phyloP scores from a whole-genome alignment of 1,140 invertebrate species.

The Meloidogyne chitwoodi region DNA sequence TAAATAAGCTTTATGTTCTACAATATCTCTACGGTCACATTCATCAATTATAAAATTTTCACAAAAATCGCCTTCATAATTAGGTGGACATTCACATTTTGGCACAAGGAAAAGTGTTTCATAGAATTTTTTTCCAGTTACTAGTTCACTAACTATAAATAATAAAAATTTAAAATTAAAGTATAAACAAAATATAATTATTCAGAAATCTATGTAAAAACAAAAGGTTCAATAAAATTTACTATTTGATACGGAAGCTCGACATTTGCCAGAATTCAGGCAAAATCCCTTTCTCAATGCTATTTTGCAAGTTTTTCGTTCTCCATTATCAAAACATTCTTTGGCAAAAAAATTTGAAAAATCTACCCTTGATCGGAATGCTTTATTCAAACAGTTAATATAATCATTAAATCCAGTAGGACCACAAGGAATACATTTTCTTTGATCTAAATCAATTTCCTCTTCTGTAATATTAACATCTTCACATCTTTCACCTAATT shows the following conservation, averaged over 20 bases:
- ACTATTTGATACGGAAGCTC: conserved; percentile 1
- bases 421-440: background rate
- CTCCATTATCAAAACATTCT: background rate
- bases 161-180: conserved; percentile 1
- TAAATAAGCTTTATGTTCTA: background rate
- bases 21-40: conserved; percentile 17
- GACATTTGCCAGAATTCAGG: conserved; percentile 18
- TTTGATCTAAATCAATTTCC: background rate
- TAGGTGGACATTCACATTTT: conserved; percentile 23
- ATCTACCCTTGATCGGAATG: background rate
- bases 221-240: background rate
- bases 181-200: too few species aligned
- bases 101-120: conserved; percentile 18
- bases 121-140: background rate
- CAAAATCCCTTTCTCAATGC: background rate
- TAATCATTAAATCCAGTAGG: background rate
- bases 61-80: conserved; percentile 29
- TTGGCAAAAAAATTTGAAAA: background rate
- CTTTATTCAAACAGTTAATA: background rate
- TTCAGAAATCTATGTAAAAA: conserved; percentile 2
- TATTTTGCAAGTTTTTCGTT: background rate
- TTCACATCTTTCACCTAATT: conserved; percentile 7
- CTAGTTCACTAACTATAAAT: background rate
- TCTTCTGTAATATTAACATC: background rate
- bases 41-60: conserved; percentile 15